Evolutionary conservation across 2,797 vertebrate genomes (phyloP), one percentile per base, ranked within the genome.

Genomic region (Micrastur ruficollis): DNA sequence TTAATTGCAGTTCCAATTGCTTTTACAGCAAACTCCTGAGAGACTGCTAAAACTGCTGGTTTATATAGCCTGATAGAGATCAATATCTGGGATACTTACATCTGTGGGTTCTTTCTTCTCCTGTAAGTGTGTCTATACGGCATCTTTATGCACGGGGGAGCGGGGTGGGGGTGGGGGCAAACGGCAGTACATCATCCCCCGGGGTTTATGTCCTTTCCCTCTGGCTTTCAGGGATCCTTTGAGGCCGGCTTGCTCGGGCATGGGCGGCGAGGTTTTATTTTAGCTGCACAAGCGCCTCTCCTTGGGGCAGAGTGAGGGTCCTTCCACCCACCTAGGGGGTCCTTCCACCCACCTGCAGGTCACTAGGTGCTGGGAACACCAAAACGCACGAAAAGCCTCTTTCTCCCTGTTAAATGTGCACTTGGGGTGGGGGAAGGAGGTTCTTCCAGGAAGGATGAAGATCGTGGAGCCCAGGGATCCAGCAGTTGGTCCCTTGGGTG

Each of bases 1-100:
- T 89, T 97, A 97, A 96, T 97, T 96, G 97, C 94, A 72, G 92
- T 75, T 96, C 83, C 92, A 95, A 93, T 87, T 91, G 95, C 95
- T 94, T 89, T 96, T 94, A 78, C 88, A 74, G 94, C 91, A 58
- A 63, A 63, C 52, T 95, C 96, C 95, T 67, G 71, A 80, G 94
- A 95, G 96, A 56, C 83, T 49, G 70, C 81, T 92, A 14, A 73
- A 88, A 49, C 93, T 89, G 86, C 82, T 84, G 96, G 23, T 75
- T 94, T 89, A 36, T 81, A 5, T 4, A 89, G 66, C 53, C 78
- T n/a, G 91, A 8, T 61, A 75, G 80, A 79, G 94, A 94, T 94
- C 94, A 46, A 81, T 49, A 75, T 44, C 80, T 75, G 89, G 73
- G 91, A 83, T 76, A 6, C 49, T 81, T 85, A 78, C 14, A 87